Percentiles rank a stretch among this genome's conserved stretches.
Conservation (phyloP, 1,140 invertebrate genomes). For the Archivesica marissinica region DNA sequence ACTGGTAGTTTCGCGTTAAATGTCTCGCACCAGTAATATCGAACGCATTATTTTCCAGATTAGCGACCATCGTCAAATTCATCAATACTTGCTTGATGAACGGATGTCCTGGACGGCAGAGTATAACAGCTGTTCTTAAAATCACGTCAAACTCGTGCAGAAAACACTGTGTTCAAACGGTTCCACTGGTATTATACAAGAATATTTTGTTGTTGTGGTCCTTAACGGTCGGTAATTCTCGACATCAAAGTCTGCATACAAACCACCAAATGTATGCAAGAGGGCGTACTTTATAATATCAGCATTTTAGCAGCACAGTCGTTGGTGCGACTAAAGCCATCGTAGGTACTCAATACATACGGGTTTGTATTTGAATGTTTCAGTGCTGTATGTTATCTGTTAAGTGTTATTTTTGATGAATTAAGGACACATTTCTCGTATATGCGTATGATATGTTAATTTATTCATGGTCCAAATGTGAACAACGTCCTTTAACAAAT, state of each 20-base stretch:
- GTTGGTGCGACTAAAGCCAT: background rate
- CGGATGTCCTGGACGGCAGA: constrained; percentile 71
- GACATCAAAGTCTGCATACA: constrained; percentile 78
- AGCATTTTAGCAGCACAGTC: constrained; percentile 29
- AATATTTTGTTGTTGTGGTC: constrained; percentile 64
- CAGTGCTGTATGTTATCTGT: no score
- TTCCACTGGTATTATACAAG: constrained; percentile 75
- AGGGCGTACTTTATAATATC: constrained; percentile 75
- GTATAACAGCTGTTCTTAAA: constrained; percentile 76
- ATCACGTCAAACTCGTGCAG: constrained; percentile 66
- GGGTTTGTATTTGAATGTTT: no score
- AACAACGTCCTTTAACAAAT: no score
- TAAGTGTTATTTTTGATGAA: no score
- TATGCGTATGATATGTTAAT: no score
- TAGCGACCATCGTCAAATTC: constrained; percentile 14
- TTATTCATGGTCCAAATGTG: no score
- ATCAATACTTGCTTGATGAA: constrained; percentile 72
- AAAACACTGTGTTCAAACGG: constrained; percentile 73
- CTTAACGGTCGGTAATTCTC: constrained; percentile 70
- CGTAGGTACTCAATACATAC: background rate
- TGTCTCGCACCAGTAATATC: background rate
- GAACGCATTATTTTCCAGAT: background rate
- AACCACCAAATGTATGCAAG: constrained; percentile 74
- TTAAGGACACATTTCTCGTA: no score
- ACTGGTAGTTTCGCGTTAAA: background rate